Evolutionary conservation across 2,113 vertebrate genomes (phyloP).

Genomic region (Carassius carassius): DNA sequence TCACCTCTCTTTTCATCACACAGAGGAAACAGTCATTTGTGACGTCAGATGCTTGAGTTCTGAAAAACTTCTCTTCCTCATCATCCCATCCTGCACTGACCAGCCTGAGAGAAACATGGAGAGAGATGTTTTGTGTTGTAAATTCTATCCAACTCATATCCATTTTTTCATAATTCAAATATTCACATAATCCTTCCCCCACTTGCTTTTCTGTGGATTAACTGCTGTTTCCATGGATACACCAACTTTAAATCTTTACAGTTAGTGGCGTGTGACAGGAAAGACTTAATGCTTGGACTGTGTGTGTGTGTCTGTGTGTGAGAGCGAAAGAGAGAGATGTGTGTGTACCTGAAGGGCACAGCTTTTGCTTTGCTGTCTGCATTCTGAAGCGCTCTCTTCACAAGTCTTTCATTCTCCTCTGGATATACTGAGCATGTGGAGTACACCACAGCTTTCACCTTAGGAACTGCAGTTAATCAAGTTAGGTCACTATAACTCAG

Average conservation of each 20-base stretch:
- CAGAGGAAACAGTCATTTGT: conserved; percentile 91
- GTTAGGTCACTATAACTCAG: neutral
- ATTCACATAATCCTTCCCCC: conserved; percentile 15
- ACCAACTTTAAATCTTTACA: conserved; percentile 37
- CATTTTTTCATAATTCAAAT: neutral
- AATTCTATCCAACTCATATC: conserved; percentile 14
- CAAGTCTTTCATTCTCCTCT: conserved; percentile 89
- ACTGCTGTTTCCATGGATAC: conserved; percentile 41
- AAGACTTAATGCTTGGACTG: conserved; percentile 6
- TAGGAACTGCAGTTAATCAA: conserved; percentile 75
- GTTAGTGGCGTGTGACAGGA: conserved; percentile 41
- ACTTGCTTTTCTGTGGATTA: conserved; percentile 9
- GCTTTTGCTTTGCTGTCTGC: conserved; percentile 69
- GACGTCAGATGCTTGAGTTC: conserved; percentile 76
- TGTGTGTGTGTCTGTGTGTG: conserved; percentile 10
- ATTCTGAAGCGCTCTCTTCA: conserved; percentile 81
- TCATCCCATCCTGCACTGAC: conserved; percentile 72
- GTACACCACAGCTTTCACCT: conserved; percentile 87
- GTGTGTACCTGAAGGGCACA: conserved; percentile 81
- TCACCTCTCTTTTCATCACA: conserved; percentile 86
- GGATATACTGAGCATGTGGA: conserved; percentile 87
- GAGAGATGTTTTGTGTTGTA: neutral
- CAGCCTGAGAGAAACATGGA: conserved; percentile 72
- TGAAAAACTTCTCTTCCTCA: conserved; percentile 79
- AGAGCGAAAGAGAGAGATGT: conserved; percentile 31